Evolutionary conservation across 1,140 invertebrate genomes (phyloP), one percentile per base, ranked within the genome.

Genomic region (Galleria mellonella): DNA sequence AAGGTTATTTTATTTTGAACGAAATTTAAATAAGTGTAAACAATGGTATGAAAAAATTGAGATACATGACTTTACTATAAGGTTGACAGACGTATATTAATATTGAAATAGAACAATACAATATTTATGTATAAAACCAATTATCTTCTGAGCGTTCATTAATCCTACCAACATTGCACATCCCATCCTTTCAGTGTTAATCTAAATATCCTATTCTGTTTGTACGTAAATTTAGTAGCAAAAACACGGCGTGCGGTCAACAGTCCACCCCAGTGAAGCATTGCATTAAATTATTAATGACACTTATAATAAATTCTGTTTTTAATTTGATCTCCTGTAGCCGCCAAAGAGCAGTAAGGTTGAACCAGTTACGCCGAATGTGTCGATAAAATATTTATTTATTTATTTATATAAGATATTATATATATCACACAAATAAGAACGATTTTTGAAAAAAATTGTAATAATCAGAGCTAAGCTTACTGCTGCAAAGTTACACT

Each of bases 291-390:
- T 83, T 64, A 72, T 83, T 77, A 72, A 81, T 59, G 52, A 62
- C 59, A 62, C 61, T 67, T 71, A 74, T 79, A 69, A 78, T 74
- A 77, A 69, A 83, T 83, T 83, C 74, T 51, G 66, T 79, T 83
- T 83, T 76, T 74, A 78, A 83, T 76, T 72, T 65, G 51, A 67
- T 67, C 61, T 62, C 42, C 32, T 43, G 30, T 46, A 55, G 55
- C 52, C 44, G 45, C 52, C 55, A 62, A 49, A 69, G 55, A 55
- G 47, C 50, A 8, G 32, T 15, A 23, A 23, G 17, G 17, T 23
- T 23, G 6, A 6, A 2, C 17, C 17, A 2, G 17, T 23, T 23
- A 6, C 2, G 2, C 2, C 17, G 6, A 23, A 6, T 23, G 17
- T 23, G 17, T 23, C 17, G 17, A 23, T 23, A 6, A 23, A 23